Conservation (phyloP, 1,140 invertebrate genomes). For the Drosophila nikananu region DNA sequence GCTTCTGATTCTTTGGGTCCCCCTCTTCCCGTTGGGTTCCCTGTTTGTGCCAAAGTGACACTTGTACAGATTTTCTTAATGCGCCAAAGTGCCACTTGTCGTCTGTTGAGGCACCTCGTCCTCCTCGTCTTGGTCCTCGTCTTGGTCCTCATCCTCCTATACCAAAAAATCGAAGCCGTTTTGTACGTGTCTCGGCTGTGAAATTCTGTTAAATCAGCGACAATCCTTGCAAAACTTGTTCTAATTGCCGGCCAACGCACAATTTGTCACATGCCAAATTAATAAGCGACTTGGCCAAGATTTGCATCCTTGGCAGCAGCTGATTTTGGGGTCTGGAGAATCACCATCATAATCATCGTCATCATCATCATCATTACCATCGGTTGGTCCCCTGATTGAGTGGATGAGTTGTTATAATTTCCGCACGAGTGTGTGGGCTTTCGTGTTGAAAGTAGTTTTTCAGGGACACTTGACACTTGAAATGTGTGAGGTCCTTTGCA, state of each 20-base stretch:
- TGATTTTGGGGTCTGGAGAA: constrained; percentile 43
- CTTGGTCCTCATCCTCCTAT: not conserved
- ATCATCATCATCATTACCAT: not conserved
- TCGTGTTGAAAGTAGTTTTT: constrained; percentile 19
- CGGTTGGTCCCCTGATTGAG: constrained; percentile 57
- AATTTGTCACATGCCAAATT: constrained; percentile 83
- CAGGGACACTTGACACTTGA: constrained; percentile 27
- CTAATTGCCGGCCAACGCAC: constrained; percentile 80
- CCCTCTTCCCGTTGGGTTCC: not conserved
- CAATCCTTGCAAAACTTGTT: constrained; percentile 59
- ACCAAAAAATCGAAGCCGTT: constrained; percentile 64
- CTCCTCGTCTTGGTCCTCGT: constrained; percentile 24
- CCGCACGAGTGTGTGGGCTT: constrained; percentile 14
- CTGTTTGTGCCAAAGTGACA: constrained; percentile 77
- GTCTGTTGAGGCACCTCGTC: constrained; percentile 73
- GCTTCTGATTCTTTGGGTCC: constrained; percentile 14
- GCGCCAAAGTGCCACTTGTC: constrained; percentile 83
- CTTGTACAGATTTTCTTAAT: constrained; percentile 84
- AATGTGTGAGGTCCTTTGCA: constrained; percentile 22
- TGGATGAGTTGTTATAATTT: constrained; percentile 47
- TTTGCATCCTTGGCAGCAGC: constrained; percentile 53
- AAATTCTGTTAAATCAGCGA: constrained; percentile 80
- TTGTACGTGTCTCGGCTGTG: constrained; percentile 67
- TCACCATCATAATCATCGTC: not conserved
- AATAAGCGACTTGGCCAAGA: constrained; percentile 60